Base-by-base conservation (phyloP, 2,113 vertebrate species). In the Pantherophis guttatus region DNA sequence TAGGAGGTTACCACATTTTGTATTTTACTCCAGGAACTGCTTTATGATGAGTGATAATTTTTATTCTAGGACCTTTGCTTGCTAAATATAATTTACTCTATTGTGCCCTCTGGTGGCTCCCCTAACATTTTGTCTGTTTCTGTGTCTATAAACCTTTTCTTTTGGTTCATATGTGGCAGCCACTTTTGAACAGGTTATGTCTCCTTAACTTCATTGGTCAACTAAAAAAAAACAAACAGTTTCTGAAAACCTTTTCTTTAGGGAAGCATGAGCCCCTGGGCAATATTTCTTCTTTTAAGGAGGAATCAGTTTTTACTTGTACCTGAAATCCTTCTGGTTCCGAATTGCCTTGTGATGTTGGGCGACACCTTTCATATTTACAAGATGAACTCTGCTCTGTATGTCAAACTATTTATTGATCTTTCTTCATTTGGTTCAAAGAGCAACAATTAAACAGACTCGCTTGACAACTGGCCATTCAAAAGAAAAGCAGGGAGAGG, bases 61-160 rank as follows among this genome's bases (percentile, higher is more conserved):
- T 94, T 94, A 96, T 93, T 96, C 96, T 89, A 95, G 89, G 70
- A 81, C 6, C 92, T 97, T 96, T 94, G 85, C 96, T 94, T 94
- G 91, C 90, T 92, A 91, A 96, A 97, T 95, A 97, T 97, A 94
- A 95, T 97, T 97, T 97, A 95, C 96, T 97, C 97, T 97, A 95
- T 96, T 97, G 95, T 96, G 94, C 97, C 97, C 96, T 94, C 97
- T 97, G 97, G 97, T 97, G 97, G 97, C 92, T 92, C 96, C 85
- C 86, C 90, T 89, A 93, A 39, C 57, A 57, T 33, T 94, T 92
- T 54, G 88, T 93, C 59, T 4, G 26, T 50, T 86, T 65, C 88
- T 95, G 7, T 75, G 29, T 75, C n/a, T 81, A 44, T 21, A 81
- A 81, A 92, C 62, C 75, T 94, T 94, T 94, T 94, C 86, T 86